These are phyloP conservation scores for Cheilosia urbana DNA, from an alignment of 2,888 invertebrate genomes.

Conservation along the genomic window DNA sequence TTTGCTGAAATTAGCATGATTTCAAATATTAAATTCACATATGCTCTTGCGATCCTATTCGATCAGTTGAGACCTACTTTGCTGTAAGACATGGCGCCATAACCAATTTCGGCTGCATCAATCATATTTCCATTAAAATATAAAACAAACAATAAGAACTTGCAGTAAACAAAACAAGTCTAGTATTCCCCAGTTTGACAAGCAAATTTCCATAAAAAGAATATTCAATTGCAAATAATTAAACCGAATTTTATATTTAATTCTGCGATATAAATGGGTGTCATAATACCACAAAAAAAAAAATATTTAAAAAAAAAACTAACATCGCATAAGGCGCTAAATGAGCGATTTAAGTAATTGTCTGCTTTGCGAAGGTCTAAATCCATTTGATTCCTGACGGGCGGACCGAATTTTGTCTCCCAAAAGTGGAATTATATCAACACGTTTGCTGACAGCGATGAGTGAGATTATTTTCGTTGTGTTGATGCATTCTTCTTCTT, in stretches of 20 bases:
- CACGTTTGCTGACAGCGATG: constrained; percentile 10
- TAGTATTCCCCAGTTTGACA: neutral
- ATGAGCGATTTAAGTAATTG: constrained; percentile 58
- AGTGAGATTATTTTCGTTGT: neutral
- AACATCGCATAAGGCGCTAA: neutral
- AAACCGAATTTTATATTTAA: constrained; percentile 62
- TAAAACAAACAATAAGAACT: too few species aligned
- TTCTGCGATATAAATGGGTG: constrained; percentile 36
- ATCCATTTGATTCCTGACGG: constrained; percentile 64
- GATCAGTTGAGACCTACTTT: too few species aligned
- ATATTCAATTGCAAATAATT: constrained; percentile 68
- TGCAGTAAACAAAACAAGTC: too few species aligned
- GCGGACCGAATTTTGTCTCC: constrained; percentile 35
- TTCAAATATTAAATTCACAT: too few species aligned
- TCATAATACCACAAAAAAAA: constrained; percentile 38
- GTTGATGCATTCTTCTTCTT: neutral
- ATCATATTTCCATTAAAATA: too few species aligned
- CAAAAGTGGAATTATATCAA: constrained; percentile 6
- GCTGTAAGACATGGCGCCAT: too few species aligned
- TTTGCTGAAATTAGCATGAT: too few species aligned
- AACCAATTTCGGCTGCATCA: too few species aligned
- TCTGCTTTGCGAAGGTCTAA: constrained; percentile 44
- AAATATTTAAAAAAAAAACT: constrained; percentile 3
- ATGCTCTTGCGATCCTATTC: too few species aligned
- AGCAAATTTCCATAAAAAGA: constrained; percentile 26